Conservation (phyloP, 2,888 invertebrate genomes). For the Orthosia gracilis region DNA sequence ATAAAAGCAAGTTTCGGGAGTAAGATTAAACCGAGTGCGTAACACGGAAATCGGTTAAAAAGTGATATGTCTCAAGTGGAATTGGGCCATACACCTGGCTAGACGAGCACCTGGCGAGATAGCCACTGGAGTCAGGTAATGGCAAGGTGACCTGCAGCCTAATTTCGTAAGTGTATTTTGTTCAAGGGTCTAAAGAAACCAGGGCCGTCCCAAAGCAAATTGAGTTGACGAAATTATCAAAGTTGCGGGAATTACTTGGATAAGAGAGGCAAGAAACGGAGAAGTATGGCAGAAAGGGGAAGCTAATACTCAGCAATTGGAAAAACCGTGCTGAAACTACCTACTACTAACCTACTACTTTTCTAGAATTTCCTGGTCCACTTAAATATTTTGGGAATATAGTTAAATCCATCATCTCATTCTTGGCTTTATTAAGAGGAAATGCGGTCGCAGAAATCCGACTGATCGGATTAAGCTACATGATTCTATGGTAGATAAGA, state of each 20-base stretch:
- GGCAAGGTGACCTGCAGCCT: too few relatives aligned
- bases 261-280: too few relatives aligned
- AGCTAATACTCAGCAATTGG: background rate
- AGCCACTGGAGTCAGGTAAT: too few relatives aligned
- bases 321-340: background rate
- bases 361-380: slow-evolving; percentile 1
- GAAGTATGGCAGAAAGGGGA: background rate
- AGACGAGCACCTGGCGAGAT: background rate
- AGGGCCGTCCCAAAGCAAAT: background rate
- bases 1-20: background rate
- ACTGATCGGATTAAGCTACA: too few relatives aligned
- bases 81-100: background rate
- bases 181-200: background rate
- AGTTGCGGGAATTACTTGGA: background rate
- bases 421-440: slow-evolving; percentile 2
- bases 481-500: too few relatives aligned
- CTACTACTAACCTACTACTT: too few relatives aligned
- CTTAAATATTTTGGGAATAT: background rate
- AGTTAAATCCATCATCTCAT: background rate
- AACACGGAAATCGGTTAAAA: too few relatives aligned
- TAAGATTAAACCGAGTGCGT: too few relatives aligned
- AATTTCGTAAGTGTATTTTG: background rate
- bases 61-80: too few relatives aligned
- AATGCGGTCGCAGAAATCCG: too few relatives aligned
- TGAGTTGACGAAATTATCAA: background rate